These are phyloP conservation scores for Conus canariensis DNA, from an alignment of 2,888 invertebrate species.

Conservation along the genomic window DNA sequence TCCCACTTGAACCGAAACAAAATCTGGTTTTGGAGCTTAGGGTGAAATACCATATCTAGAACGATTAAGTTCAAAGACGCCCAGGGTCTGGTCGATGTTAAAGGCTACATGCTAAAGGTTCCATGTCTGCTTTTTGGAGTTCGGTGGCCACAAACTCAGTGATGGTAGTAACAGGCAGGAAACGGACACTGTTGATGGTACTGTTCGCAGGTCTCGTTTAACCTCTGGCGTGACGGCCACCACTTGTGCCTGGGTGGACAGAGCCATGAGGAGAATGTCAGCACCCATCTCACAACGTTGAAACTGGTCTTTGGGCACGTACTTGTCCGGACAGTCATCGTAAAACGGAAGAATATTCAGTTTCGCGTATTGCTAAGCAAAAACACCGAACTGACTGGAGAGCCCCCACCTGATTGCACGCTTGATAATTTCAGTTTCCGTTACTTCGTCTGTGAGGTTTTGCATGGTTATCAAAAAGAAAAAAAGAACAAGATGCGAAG, in stretches of 20 bases:
- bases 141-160: not conserved
- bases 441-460: conserved; percentile 47
- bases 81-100: conserved; percentile 34
- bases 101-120: not conserved
- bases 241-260: not conserved
- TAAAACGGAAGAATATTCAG: conserved; percentile 57
- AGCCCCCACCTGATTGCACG: conserved; percentile 49
- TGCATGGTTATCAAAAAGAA: conserved; percentile 46
- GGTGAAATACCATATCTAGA: conserved; percentile 26
- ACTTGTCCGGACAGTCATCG: conserved; percentile 55
- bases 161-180: not conserved
- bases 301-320: not conserved
- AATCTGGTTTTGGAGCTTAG: conserved; percentile 42
- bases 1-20: not conserved
- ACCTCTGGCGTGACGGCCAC: not conserved
- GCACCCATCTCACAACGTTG: too few species aligned
- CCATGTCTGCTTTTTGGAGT: not conserved
- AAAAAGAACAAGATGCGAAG: too few species aligned
- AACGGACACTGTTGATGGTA: conserved; percentile 28
- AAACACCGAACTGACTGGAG: conserved; percentile 56
- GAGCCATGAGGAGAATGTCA: conserved; percentile 31
- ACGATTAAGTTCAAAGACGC: conserved; percentile 43
- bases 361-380: conserved; percentile 59
- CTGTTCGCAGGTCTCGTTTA: not conserved
- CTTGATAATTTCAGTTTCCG: conserved; percentile 48